Base-by-base conservation (phyloP, 2,888 invertebrate species). In the Antheraea assamensis region DNA sequence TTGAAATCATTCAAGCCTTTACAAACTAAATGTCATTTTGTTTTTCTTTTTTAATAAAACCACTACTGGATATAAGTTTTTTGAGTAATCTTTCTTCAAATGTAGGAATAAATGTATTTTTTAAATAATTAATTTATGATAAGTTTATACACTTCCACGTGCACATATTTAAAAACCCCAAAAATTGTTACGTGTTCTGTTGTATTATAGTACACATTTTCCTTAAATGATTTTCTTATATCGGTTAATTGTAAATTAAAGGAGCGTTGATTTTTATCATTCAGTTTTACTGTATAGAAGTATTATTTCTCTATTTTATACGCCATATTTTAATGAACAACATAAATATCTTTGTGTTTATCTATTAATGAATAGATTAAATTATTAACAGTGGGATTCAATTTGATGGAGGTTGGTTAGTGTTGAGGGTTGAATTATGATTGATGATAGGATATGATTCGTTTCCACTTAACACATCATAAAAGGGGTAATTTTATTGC, bases 401-500 rank as follows among this genome's bases (percentile, higher is more conserved):
- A 85, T 85, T 87, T 83, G 81, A 82, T 83, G 80, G 77, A 83
- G 81, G 82, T 79, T 79, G 75, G 78, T 82, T 78, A 68, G 79
- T 81, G 82, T 85, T 87, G 85, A 87, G 89, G 90, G 89, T 86
- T 85, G 85, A 87, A 92, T 91, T 89, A 93, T 94, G 94, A 94
- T 94, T 94, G 89, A 94, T 94, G 93, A 90, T 91, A 85, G 88
- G 85, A 91, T 91, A 91, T 90, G 90, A 93, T 93, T 92, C 92
- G 88, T 89, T 91, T 90, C 93, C 93, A 94, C 93, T 94, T 93
- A 93, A 91, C 92, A 90, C 91, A 88, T 89, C 87, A 89, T 90
- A 90, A 90, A 90, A 91, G 91, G 92, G 93, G 92, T 92, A 90
- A 92, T 93, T 93, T 92, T 90, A 92, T 92, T 90, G 87, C 89